These are phyloP conservation scores for Epinephelus cyanopodus DNA, from an alignment of 2,113 vertebrate species.

Conservation along the genomic window DNA sequence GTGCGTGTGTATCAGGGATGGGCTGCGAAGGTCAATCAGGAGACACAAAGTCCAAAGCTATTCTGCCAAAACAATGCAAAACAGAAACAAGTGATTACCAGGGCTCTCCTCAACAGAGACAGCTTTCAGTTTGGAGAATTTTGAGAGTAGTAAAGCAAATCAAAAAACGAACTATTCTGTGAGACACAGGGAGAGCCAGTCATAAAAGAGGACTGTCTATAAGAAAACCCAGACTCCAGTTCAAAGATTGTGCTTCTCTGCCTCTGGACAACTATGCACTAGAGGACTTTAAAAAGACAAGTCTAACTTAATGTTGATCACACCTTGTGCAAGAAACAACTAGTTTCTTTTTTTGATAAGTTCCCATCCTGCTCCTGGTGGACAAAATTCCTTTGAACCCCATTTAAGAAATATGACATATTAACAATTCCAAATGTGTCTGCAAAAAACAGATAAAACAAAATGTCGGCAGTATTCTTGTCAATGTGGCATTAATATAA, in stretches of 20 bases:
- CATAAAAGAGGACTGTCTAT: background rate
- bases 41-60: conserved; percentile 42
- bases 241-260: background rate
- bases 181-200: background rate
- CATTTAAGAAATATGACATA: too few species aligned
- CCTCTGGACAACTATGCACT: background rate
- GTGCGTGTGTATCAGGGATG: conserved; percentile 24
- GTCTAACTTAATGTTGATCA: too few species aligned
- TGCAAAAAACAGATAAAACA: too few species aligned
- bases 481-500: too few species aligned
- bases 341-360: too few species aligned
- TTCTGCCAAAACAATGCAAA: conserved; percentile 20
- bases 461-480: too few species aligned
- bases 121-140: background rate
- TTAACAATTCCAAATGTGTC: too few species aligned
- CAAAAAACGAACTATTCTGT: background rate
- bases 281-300: too few species aligned
- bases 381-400: too few species aligned
- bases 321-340: too few species aligned
- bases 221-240: background rate
- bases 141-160: background rate
- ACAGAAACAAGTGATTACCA: background rate
- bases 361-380: too few species aligned
- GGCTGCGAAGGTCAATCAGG: conserved; percentile 58
- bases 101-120: background rate